Conservation (phyloP, 2,113 vertebrate genomes). For the Canis aureus region DNA sequence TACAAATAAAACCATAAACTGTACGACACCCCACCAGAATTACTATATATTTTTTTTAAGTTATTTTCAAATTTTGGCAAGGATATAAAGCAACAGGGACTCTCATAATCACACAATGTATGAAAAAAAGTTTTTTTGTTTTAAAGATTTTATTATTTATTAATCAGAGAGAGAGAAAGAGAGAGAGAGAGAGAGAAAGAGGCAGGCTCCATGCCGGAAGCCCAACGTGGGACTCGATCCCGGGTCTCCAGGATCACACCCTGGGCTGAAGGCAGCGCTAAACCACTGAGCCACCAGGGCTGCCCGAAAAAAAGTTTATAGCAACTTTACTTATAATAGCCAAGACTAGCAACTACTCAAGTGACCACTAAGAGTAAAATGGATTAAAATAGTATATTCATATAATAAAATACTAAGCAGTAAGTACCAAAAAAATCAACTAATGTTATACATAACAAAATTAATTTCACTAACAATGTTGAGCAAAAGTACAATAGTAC, state of each 20-base stretch:
- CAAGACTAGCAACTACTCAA: neutral
- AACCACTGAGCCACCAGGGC: no score
- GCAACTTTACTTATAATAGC: neutral
- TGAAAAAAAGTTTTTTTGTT: neutral
- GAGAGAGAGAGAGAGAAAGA: no score
- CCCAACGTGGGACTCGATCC: no score
- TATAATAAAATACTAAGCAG: neutral
- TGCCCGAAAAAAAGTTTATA: neutral
- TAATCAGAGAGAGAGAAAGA: no score
- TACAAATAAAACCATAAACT: neutral
- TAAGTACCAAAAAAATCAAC: neutral
- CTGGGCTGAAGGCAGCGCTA: no score
- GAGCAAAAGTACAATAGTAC: neutral
- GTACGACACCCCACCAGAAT: neutral
- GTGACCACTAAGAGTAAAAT: neutral
- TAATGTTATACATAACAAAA: neutral
- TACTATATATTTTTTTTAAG: neutral
- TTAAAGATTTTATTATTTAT: no score
- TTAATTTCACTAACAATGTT: neutral
- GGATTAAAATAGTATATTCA: neutral
- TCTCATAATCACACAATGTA: neutral
- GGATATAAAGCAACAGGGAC: neutral
- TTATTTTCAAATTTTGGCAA: neutral
- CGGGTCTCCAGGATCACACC: no score
- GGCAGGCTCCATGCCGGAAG: no score